These are phyloP conservation scores for Oeneis ivallda DNA, from an alignment of 2,888 invertebrate species.

Conservation along the genomic window DNA sequence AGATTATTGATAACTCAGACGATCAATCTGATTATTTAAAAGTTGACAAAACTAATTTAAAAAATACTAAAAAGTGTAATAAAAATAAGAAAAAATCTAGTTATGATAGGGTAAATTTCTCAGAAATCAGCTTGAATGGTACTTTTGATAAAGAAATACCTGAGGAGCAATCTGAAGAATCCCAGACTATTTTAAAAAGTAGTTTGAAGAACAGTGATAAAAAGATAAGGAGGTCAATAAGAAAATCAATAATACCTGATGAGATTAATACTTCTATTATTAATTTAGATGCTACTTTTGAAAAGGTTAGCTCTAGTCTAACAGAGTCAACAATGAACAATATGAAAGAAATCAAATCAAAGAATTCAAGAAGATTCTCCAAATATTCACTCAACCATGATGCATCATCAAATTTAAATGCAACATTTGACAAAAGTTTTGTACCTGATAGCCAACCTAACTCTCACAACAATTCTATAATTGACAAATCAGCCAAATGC, in stretches of 20 bases:
- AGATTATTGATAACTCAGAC: background rate
- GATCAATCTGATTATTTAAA: background rate
- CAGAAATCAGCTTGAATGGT: background rate
- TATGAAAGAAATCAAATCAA: constrained; percentile 20
- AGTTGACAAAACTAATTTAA: constrained; percentile 14
- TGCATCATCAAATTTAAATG: constrained; percentile 28
- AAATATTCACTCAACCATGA: constrained; percentile 12
- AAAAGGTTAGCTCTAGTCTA: constrained; percentile 27
- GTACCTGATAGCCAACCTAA: background rate
- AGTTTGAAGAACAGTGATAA: background rate
- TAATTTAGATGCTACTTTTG: constrained; percentile 37
- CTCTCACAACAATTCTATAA: constrained; percentile 23
- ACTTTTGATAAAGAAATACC: background rate
- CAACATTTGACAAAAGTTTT: constrained; percentile 37
- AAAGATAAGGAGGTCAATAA: background rate
- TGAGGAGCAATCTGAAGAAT: background rate
- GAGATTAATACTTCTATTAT: constrained; percentile 15
- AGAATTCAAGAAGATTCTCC: constrained; percentile 6
- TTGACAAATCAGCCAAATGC: constrained; percentile 26
- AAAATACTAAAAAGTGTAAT: constrained; percentile 19
- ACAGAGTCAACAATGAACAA: constrained; percentile 13
- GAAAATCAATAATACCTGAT: background rate
- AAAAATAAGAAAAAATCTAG: constrained; percentile 15
- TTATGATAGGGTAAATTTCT: background rate
- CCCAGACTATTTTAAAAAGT: background rate